Percentiles rank a stretch among this genome's conserved stretches.
Evolutionary conservation across 1,140 invertebrate genomes (phyloP).

Genomic region (Grapholita molesta): DNA sequence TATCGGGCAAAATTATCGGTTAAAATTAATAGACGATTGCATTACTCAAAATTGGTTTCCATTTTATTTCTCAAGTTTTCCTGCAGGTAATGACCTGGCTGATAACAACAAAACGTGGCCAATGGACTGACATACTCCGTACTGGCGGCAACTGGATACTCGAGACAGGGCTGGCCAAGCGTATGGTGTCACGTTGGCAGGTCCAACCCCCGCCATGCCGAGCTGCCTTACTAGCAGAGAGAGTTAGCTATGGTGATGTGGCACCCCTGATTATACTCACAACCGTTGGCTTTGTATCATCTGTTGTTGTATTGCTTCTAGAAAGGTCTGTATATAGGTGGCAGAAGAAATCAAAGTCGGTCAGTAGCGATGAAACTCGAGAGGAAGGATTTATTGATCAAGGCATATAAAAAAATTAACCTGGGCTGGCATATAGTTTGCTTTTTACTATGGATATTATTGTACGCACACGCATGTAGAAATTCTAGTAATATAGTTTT

Average conservation of each 20-base stretch:
- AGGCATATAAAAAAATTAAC: neutral
- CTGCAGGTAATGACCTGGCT: conserved; percentile 46
- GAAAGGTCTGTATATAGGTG: conserved; percentile 42
- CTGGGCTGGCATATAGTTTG: neutral
- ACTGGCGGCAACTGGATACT: conserved; percentile 44
- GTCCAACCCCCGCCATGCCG: conserved; percentile 49
- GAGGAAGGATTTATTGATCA: neutral
- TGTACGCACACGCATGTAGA: neutral
- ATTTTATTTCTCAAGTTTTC: no score
- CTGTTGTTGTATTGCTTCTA: conserved; percentile 38
- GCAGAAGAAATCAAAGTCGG: conserved; percentile 10
- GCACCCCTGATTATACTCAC: conserved; percentile 38
- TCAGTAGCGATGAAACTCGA: neutral
- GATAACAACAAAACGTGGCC: conserved; percentile 43
- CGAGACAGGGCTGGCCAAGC: conserved; percentile 46
- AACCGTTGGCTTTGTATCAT: conserved; percentile 29
- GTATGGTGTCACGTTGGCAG: conserved; percentile 38
- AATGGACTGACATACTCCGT: conserved; percentile 44
- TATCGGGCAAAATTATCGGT: no score
- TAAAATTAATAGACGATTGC: no score
- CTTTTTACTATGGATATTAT: neutral
- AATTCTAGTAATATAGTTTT: neutral
- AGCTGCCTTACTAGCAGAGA: conserved; percentile 53
- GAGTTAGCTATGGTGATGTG: conserved; percentile 55
- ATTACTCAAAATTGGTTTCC: no score